Percentiles rank a stretch among this genome's conserved stretches.
These are phyloP conservation scores for Dreissena rostriformis DNA, from an alignment of 1,140 invertebrate species.

Conservation along the genomic window DNA sequence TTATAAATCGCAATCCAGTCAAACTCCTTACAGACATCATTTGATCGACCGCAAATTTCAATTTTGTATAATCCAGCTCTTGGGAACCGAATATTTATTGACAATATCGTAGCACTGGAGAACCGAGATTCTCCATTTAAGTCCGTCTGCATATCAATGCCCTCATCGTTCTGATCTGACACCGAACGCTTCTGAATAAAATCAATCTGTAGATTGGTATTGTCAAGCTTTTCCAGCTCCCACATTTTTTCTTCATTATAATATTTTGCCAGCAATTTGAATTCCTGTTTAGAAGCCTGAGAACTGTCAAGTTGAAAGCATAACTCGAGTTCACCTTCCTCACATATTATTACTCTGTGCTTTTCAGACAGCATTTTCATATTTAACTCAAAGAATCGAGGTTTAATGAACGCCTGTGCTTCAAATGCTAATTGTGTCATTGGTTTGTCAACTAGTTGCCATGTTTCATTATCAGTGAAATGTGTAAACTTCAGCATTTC, in stretches of 20 bases:
- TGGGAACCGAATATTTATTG: constrained; percentile 25
- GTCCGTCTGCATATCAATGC: too few relatives aligned
- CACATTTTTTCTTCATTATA: constrained; percentile 11
- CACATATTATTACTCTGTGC: neutral
- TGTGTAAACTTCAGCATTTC: constrained; percentile 14
- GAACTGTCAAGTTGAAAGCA: constrained; percentile 1
- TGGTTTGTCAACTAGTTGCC: constrained; percentile 10
- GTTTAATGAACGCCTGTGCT: constrained; percentile 17
- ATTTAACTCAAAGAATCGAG: constrained; percentile 23
- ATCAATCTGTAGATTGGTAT: constrained; percentile 1
- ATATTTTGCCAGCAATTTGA: constrained; percentile 14
- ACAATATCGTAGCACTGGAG: neutral
- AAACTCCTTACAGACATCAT: neutral
- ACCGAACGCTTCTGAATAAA: constrained; percentile 15
- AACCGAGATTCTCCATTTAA: too few relatives aligned
- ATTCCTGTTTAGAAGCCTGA: neutral
- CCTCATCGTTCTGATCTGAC: neutral
- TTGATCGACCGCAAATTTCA: constrained; percentile 20
- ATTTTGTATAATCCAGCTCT: constrained; percentile 17
- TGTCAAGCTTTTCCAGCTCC: neutral
- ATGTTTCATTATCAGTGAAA: constrained; percentile 4
- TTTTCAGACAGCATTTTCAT: constrained; percentile 1
- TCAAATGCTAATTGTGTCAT: neutral
- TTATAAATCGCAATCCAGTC: constrained; percentile 37
- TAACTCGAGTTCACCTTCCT: constrained; percentile 24